phyloP scores from a whole-genome alignment of 2,797 vertebrate genomes.

The Salarias fasciatus region DNA sequence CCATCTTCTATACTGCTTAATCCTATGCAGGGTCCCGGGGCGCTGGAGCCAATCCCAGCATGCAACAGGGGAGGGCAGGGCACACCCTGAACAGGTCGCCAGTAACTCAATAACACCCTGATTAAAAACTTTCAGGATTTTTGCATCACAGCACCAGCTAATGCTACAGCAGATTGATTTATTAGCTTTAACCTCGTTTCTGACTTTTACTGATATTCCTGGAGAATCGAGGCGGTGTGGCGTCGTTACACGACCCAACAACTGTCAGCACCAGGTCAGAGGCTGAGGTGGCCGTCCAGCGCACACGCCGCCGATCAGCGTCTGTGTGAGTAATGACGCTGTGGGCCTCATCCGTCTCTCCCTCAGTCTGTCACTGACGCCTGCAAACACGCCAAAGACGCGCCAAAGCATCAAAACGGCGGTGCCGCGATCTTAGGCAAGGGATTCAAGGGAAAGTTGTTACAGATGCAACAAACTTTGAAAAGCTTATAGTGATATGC shows the following conservation, averaged over 20 bases:
- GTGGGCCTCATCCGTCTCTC: constrained; percentile 59
- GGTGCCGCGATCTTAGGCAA: too few species aligned
- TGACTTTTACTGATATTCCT: constrained; percentile 52
- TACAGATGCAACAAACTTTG: too few species aligned
- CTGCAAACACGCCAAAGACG: constrained; percentile 4
- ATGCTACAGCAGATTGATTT: constrained; percentile 22
- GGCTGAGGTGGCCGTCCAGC: constrained; percentile 49
- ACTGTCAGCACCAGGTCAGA: constrained; percentile 53
- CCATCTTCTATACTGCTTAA: too few species aligned
- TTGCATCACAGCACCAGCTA: constrained; percentile 8
- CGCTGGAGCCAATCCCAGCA: too few species aligned
- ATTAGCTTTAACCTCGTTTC: constrained; percentile 9
- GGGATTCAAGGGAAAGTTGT: too few species aligned
- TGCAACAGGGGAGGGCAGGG: too few species aligned
- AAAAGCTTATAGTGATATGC: too few species aligned
- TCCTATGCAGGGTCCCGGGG: too few species aligned
- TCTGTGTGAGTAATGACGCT: constrained; percentile 67
- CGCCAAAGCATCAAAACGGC: background rate
- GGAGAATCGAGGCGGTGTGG: constrained; percentile 38
- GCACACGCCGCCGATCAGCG: constrained; percentile 43
- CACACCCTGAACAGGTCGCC: too few species aligned
- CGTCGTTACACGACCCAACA: constrained; percentile 49
- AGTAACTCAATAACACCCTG: background rate
- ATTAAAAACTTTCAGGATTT: constrained; percentile 10
- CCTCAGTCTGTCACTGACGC: constrained; percentile 37